Evolutionary conservation across 1,140 invertebrate species (phyloP), one percentile per base, ranked within the genome.

Genomic region (Telenomus remus): DNA sequence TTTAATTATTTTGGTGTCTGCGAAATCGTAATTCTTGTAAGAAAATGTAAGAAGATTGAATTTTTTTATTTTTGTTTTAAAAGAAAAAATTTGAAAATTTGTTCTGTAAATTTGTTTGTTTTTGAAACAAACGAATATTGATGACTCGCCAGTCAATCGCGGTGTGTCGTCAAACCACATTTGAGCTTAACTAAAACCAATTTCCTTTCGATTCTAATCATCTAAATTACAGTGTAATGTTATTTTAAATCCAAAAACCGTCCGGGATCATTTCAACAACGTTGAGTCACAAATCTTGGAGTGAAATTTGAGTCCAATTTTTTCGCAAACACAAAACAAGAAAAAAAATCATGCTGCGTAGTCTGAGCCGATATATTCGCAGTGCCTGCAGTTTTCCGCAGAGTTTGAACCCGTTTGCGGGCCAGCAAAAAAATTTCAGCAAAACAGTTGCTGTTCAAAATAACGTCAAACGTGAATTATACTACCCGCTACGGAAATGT

Each of bases 401-500:
- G 6, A 27, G 2, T 27, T 6, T 27, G 19, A 27, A 6, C 6
- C 19, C 19, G 6, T 27, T 27, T 27, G 1, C 6, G 2, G 2
- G 10, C 8, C 48, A 53, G 11, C 19, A 27, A 11, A 0, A 33
- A 11, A 42, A 61, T 43, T 42, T 69, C 9, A 53, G 64, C 34
- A 11, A 6, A 68, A n/a, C 44, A 1, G 3, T 39, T 15, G 42
- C 7, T 13, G 49, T 8, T n/a, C 1, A 19, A 10, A 4, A 53
- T 1, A 4, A 15, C 8, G 10, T 63, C n/a, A 35, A 11, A 12
- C 44, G 84, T 9, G 85, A 89, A 79, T 83, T 86, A 0, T 80
- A 84, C 13, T 82, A 88, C 59, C 85, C 87, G 1, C 59, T 89
- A 5, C 81, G 83, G 60, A 80, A 81, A 46, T 86, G 84, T 71